Conservation (phyloP, 2,888 invertebrate species). For the Watsonalla cultraria region DNA sequence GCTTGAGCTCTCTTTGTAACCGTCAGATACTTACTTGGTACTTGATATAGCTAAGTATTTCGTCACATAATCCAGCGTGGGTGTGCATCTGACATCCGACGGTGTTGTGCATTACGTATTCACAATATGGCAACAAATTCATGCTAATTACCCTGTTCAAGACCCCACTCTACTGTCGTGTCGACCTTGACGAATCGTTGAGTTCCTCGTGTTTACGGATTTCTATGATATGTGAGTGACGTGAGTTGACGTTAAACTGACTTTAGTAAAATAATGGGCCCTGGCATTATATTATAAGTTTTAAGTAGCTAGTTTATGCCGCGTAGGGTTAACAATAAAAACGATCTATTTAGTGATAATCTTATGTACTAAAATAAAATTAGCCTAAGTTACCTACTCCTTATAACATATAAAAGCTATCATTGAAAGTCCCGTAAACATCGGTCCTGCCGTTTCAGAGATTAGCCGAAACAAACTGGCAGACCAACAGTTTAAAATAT, state of each 20-base stretch:
- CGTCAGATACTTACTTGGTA: slow-evolving; percentile 15
- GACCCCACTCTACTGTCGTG: slow-evolving; percentile 27
- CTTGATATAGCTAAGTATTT: slow-evolving; percentile 34
- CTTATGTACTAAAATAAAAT: too few species aligned
- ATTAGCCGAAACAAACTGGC: too few species aligned
- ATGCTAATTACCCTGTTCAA: slow-evolving; percentile 47
- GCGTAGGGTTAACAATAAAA: too few species aligned
- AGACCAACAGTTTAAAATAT: too few species aligned
- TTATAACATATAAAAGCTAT: too few species aligned
- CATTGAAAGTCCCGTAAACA: too few species aligned
- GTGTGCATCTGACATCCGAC: slow-evolving; percentile 28
- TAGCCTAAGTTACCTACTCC: too few species aligned
- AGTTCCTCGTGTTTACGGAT: slow-evolving; percentile 19
- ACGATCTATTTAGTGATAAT: too few species aligned
- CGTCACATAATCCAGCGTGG: slow-evolving; percentile 35
- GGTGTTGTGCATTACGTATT: slow-evolving; percentile 36
- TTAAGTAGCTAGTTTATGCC: neutral
- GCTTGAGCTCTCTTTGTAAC: slow-evolving; percentile 8
- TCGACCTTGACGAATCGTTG: slow-evolving; percentile 40
- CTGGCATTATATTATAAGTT: neutral
- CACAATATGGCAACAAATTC: slow-evolving; percentile 43
- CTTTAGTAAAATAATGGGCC: neutral
- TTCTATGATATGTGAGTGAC: neutral
- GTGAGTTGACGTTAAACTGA: neutral
- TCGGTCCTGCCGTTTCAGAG: too few species aligned